Base-by-base conservation (phyloP, 2,888 invertebrate genomes). In the Mesorhabditis sp. region DNA sequence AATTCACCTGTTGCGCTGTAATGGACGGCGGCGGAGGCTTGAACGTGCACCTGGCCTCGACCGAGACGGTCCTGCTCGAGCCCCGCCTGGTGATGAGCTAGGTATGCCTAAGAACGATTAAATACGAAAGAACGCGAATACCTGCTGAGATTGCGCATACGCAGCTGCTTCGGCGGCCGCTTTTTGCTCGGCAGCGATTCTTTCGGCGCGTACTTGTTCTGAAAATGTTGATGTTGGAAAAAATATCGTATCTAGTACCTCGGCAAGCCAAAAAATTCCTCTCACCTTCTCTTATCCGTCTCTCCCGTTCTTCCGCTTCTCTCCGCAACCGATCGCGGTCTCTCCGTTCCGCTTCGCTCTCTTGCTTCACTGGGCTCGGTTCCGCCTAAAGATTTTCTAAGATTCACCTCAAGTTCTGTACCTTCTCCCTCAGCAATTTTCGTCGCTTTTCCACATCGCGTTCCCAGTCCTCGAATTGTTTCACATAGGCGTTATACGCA, bases 381-480 rank as follows among this genome's bases (percentile, higher is more conserved):
- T n/a, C 10, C 7, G 63, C 28, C 10, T 62, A 28, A n/a, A 62
- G 2, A 62, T 7, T 62, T 7, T 62, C 63, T 10, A 62, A 62
- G 6, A 62, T n/a, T 62, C 7, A 62, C 28, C 28, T 28, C 28
- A 67, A 58, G 3, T n/a, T 13, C 4, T 43, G 43, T n/a, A 77
- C 78, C 66, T 79, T 77, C 13, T 74, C 74, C 42, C 80, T 76
- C 6, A 83, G 74, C 3, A 70, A 68, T 43, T 73, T 75, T 28
- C 82, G 71, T 7, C 83, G 73, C 66, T 77, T 80, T 68, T 82
- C 81, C 6, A 85, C 85, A 43, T 83, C 83, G 61, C 73, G 76
- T 70, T 85, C 85, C 85, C 85, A 85, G 5, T 76, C 70, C 63
- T 83, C 76, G 67, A 85, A 85, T 67, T 84, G 80, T 43, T 76